phyloP scores from a whole-genome alignment of 1,140 invertebrate species.

The Leptinotarsa lineolata region DNA sequence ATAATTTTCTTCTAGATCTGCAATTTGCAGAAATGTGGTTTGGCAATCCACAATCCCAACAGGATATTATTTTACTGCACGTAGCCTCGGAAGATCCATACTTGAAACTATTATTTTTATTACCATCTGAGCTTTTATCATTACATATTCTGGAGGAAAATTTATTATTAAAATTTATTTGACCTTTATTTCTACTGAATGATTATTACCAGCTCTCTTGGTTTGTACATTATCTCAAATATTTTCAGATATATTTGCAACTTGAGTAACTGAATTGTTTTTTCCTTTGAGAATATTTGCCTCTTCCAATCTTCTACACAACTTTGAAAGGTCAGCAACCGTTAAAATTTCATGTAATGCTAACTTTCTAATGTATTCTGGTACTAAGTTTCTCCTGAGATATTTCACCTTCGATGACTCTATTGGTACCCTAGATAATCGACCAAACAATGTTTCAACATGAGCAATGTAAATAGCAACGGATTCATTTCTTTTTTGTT shows the following conservation, averaged over 20 bases:
- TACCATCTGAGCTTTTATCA: neutral
- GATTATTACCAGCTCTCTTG: neutral
- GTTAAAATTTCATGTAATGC: slow-evolving; percentile 18
- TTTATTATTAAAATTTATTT: no score
- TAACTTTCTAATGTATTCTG: slow-evolving; percentile 35
- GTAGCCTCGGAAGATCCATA: neutral
- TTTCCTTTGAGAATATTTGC: neutral
- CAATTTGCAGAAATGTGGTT: neutral
- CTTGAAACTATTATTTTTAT: neutral
- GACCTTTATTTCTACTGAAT: neutral
- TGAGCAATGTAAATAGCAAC: slow-evolving; percentile 44
- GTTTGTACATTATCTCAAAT: neutral
- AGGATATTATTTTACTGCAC: neutral
- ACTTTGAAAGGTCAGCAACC: slow-evolving; percentile 1
- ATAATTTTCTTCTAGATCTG: neutral
- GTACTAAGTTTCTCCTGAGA: slow-evolving; percentile 44
- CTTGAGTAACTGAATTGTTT: neutral
- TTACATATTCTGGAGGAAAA: neutral
- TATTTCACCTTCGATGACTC: slow-evolving; percentile 45
- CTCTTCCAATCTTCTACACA: slow-evolving; percentile 17
- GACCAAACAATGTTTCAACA: slow-evolving; percentile 50
- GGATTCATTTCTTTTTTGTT: slow-evolving; percentile 45
- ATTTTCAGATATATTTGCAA: neutral
- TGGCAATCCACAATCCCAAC: neutral
- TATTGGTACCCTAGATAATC: slow-evolving; percentile 37